A percentile compares a stretch with the other conserved stretches of the same genome.
phyloP scores from a whole-genome alignment of 1,140 invertebrate species.

The Bombus haemorrhoidalis region DNA sequence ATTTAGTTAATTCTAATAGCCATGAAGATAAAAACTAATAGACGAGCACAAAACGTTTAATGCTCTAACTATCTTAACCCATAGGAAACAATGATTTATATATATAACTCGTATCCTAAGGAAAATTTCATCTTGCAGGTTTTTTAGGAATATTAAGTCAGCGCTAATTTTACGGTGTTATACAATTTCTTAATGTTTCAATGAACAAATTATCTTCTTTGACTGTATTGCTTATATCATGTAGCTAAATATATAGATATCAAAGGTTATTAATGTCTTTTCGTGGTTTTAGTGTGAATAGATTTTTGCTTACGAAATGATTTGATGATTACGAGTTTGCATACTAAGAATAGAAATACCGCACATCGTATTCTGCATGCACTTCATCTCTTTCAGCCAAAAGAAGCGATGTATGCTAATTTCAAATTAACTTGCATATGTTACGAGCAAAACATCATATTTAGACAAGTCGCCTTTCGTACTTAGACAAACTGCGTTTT shows the following conservation, averaged over 20 bases:
- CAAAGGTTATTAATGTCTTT: not conserved
- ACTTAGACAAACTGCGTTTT: not conserved
- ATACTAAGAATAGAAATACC: not conserved
- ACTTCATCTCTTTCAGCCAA: not conserved
- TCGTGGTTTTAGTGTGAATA: too few relatives aligned
- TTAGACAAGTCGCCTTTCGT: not conserved
- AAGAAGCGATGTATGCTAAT: not conserved
- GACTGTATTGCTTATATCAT: not conserved
- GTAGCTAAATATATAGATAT: conserved; percentile 1
- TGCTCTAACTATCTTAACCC: not conserved
- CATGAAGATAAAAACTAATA: too few relatives aligned
- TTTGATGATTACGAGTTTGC: not conserved
- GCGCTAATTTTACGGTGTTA: not conserved
- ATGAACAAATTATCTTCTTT: not conserved
- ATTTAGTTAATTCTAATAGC: conserved; percentile 2
- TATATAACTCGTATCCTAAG: conserved; percentile 1
- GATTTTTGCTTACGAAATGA: not conserved
- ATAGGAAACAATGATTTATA: conserved; percentile 4
- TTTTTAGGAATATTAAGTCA: conserved; percentile 5
- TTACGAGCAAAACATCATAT: not conserved
- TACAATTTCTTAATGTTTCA: not conserved
- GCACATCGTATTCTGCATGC: not conserved
- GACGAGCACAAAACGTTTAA: conserved; percentile 1
- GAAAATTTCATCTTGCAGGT: not conserved
- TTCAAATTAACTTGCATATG: not conserved